Evolutionary conservation across 2,888 invertebrate genomes (phyloP).

Genomic region (Graphium colonna): DNA sequence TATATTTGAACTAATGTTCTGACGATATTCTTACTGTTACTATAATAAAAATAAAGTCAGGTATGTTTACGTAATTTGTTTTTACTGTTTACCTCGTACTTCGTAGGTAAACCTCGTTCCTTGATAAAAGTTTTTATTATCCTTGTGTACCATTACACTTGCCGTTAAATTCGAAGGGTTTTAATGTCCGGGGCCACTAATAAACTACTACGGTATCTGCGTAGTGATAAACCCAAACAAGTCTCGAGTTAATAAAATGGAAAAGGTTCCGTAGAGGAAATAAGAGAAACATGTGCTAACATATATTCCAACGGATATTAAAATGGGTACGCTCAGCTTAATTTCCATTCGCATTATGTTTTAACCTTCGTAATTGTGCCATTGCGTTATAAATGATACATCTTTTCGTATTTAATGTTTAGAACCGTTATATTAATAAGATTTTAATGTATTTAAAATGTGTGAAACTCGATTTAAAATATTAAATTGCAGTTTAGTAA

Average conservation of each 20-base stretch:
- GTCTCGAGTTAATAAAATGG: constrained; percentile 22
- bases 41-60: too few species aligned
- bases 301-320: constrained; percentile 33
- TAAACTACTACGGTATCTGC: constrained; percentile 21
- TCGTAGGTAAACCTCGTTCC: background rate
- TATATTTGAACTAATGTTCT: too few species aligned
- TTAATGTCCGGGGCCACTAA: constrained; percentile 17
- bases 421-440: background rate
- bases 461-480: too few species aligned
- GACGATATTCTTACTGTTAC: too few species aligned
- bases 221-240: constrained; percentile 20
- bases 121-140: constrained; percentile 2
- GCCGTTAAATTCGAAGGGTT: constrained; percentile 21
- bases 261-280: constrained; percentile 29
- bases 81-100: background rate
- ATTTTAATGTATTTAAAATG: background rate
- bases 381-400: constrained; percentile 21
- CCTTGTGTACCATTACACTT: constrained; percentile 9
- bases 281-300: constrained; percentile 26
- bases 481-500: too few species aligned
- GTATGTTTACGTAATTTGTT: too few species aligned
- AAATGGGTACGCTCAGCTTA: constrained; percentile 31
- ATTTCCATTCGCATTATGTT: constrained; percentile 29
- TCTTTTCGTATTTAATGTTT: constrained; percentile 1
- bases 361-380: constrained; percentile 27